A percentile compares a stretch with the other conserved stretches of the same genome.
Conservation (phyloP, 2,113 vertebrate species). For the Podarcis raffonei region DNA sequence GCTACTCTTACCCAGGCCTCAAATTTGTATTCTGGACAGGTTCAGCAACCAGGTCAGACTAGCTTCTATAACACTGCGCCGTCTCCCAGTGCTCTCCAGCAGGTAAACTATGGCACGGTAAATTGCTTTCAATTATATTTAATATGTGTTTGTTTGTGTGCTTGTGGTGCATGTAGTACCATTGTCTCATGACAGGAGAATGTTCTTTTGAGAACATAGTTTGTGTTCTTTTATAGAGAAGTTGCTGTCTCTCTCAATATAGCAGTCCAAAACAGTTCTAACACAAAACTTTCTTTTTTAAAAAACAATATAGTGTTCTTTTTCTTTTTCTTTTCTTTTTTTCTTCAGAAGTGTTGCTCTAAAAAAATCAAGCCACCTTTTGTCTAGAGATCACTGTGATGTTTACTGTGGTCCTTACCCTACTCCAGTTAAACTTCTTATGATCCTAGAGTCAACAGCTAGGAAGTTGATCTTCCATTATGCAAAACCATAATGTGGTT, state of each 20-base stretch:
- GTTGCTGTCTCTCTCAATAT: neutral
- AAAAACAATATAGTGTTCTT: neutral
- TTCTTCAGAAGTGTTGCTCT: neutral
- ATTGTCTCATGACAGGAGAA: neutral
- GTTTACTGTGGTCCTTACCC: neutral
- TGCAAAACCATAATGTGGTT: neutral
- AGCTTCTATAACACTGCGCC: conserved; percentile 97
- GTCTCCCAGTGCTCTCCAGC: conserved; percentile 93
- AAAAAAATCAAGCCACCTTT: neutral
- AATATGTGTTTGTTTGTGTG: conserved; percentile 37
- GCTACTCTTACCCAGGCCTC: conserved; percentile 96
- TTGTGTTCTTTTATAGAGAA: neutral
- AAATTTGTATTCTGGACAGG: conserved; percentile 94
- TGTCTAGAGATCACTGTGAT: neutral
- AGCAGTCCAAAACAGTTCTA: neutral
- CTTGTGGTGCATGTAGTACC: neutral
- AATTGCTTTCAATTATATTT: conserved; percentile 75
- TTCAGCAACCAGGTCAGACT: conserved; percentile 94
- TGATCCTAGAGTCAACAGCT: neutral
- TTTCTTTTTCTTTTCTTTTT: neutral
- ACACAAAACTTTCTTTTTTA: neutral
- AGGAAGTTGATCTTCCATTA: neutral
- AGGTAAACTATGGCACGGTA: conserved; percentile 90
- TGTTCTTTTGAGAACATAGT: neutral
- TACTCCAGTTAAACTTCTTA: neutral